phyloP scores from a whole-genome alignment of 2,888 invertebrate species.

The Epistrophe eligans region DNA sequence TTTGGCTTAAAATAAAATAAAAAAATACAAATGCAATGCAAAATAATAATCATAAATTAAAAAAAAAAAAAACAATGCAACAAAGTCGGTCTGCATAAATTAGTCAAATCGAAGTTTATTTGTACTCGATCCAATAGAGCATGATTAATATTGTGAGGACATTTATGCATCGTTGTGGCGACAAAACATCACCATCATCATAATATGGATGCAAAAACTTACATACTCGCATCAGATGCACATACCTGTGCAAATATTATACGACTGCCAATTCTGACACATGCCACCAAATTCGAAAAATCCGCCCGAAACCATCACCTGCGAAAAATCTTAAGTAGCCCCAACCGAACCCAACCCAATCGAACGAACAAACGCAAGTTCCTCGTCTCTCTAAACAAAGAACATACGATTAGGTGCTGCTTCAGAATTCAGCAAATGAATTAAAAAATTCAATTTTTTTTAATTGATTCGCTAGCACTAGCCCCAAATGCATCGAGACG shows the following conservation, averaged over 20 bases:
- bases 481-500: slow-evolving; percentile 62
- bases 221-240: slow-evolving; percentile 40
- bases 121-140: slow-evolving; percentile 58
- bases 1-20: slow-evolving; percentile 38
- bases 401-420: slow-evolving; percentile 51
- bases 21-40: slow-evolving; percentile 31
- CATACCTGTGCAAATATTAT: neutral
- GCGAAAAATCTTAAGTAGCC: slow-evolving; percentile 65
- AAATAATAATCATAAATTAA: slow-evolving; percentile 12
- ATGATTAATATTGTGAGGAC: slow-evolving; percentile 62
- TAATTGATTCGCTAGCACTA: slow-evolving; percentile 71
- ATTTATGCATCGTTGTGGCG: slow-evolving; percentile 46
- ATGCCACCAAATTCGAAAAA: slow-evolving; percentile 53
- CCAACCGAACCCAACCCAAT: slow-evolving; percentile 31
- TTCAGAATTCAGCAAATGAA: slow-evolving; percentile 40
- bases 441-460: slow-evolving; percentile 33
- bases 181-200: slow-evolving; percentile 3
- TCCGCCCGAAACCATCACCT: slow-evolving; percentile 44
- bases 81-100: slow-evolving; percentile 68
- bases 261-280: slow-evolving; percentile 50
- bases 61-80: slow-evolving; percentile 34
- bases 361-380: slow-evolving; percentile 6
- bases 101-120: slow-evolving; percentile 52
- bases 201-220: slow-evolving; percentile 23
- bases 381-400: slow-evolving; percentile 54